A percentile compares a stretch with the other conserved stretches of the same genome.
Evolutionary conservation across 1,140 invertebrate species (phyloP).

Genomic region (Diploscapter pachys): DNA sequence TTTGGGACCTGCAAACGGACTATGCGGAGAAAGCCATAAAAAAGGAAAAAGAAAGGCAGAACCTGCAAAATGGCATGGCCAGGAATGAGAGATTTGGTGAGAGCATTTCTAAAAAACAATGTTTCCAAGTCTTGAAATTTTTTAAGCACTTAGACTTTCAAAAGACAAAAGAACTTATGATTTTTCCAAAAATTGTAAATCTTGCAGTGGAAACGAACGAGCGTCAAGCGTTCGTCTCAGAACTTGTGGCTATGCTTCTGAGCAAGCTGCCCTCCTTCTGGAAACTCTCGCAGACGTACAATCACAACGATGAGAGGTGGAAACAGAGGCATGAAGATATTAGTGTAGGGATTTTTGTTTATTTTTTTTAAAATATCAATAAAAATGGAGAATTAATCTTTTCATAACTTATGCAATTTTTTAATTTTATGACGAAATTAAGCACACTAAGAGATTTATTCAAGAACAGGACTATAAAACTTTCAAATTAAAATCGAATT

Average conservation of each 20-base stretch:
- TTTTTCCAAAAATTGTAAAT: neutral
- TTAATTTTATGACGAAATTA: neutral
- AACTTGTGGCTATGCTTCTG: constrained; percentile 43
- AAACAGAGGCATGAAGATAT: constrained; percentile 52
- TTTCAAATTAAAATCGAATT: neutral
- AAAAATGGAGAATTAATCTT: constrained; percentile 4
- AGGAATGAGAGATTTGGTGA: too few species aligned
- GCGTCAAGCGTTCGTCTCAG: constrained; percentile 47
- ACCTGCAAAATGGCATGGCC: neutral
- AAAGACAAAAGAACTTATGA: neutral
- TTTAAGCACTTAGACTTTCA: neutral
- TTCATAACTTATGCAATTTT: neutral
- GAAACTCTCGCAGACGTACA: constrained; percentile 55
- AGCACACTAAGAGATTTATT: neutral
- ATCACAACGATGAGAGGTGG: constrained; percentile 39
- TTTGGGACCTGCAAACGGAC: constrained; percentile 54
- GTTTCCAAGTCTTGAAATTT: too few species aligned
- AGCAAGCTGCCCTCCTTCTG: constrained; percentile 56
- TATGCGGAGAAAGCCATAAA: constrained; percentile 12
- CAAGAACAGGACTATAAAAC: too few species aligned
- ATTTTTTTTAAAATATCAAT: neutral
- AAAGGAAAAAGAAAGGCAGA: neutral
- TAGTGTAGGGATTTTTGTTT: constrained; percentile 40
- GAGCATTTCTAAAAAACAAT: too few species aligned
- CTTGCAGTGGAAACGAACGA: constrained; percentile 33